Evolutionary conservation across 1,140 invertebrate species (phyloP).

Genomic region (Philaenus spumarius): DNA sequence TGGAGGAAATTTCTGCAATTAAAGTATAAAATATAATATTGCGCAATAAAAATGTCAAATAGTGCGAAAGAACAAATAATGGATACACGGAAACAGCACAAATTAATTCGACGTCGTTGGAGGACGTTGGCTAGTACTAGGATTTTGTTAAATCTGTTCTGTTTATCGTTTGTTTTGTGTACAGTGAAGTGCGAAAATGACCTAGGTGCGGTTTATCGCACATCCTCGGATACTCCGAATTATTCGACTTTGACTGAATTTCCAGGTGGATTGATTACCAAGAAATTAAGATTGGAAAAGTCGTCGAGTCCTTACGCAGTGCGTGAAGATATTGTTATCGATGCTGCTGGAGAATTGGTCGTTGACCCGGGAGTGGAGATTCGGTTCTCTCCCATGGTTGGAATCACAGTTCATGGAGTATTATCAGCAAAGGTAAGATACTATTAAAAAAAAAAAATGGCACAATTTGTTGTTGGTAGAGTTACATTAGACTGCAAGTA

Average conservation of each 20-base stretch:
- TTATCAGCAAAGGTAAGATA: slow-evolving; percentile 75
- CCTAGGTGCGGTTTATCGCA: neutral
- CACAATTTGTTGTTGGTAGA: too few species aligned
- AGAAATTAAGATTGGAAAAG: slow-evolving; percentile 44
- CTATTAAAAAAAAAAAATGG: too few species aligned
- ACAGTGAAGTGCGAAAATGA: slow-evolving; percentile 9
- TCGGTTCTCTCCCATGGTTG: slow-evolving; percentile 79
- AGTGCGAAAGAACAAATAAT: slow-evolving; percentile 4
- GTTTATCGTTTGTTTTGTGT: neutral
- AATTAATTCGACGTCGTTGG: slow-evolving; percentile 15
- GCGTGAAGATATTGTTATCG: slow-evolving; percentile 72
- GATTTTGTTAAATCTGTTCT: neutral
- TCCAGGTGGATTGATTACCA: slow-evolving; percentile 50
- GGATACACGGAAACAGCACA: slow-evolving; percentile 8
- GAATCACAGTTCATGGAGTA: slow-evolving; percentile 82
- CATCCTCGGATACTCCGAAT: neutral
- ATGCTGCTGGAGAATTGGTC: slow-evolving; percentile 61
- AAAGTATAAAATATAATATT: too few species aligned
- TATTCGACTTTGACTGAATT: slow-evolving; percentile 45
- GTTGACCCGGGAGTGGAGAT: slow-evolving; percentile 82
- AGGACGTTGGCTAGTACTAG: slow-evolving; percentile 12
- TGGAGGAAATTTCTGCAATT: too few species aligned
- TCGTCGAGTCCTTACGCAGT: slow-evolving; percentile 68
- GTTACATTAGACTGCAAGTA: too few species aligned
- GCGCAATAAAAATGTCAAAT: too few species aligned